Evolutionary conservation across 92 coral and sea anemone genomes (phyloP).

Genomic region (Chrysogorgia sp.): DNA sequence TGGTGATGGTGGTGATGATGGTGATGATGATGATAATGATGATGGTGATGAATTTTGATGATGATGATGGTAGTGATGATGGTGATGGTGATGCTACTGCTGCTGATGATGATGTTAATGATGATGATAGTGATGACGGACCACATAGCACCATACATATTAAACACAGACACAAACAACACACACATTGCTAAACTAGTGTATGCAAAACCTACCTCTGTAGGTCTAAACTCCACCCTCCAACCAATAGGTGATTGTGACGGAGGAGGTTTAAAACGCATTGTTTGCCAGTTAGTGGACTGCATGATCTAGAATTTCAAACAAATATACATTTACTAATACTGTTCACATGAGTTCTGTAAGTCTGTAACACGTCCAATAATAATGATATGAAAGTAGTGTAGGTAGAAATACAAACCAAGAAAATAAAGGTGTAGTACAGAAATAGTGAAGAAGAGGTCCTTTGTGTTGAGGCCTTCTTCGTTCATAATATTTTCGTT

Average conservation of each 20-base stretch:
- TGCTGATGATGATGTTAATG: background rate
- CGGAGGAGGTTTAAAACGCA: constrained; percentile 98
- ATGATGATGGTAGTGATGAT: too few species aligned
- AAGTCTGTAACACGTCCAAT: background rate
- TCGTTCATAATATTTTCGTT: background rate
- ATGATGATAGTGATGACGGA: background rate
- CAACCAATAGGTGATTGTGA: constrained; percentile 98
- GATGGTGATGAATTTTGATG: too few species aligned
- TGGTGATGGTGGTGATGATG: too few species aligned
- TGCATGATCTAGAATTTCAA: constrained; percentile 78
- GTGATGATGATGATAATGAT: too few species aligned
- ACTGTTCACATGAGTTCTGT: background rate
- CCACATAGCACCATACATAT: background rate
- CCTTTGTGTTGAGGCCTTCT: too few species aligned
- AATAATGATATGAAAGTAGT: background rate
- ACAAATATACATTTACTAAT: background rate
- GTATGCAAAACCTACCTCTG: constrained; percentile 90
- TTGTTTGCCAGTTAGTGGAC: constrained; percentile 99
- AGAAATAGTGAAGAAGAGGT: too few species aligned
- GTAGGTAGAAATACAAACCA: background rate
- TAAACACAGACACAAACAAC: background rate
- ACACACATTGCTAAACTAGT: too few species aligned
- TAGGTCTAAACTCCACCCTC: constrained; percentile 97
- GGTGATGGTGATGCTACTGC: background rate
- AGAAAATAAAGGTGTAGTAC: background rate